Base-by-base conservation (phyloP, 1,140 invertebrate species). In the Acyrthosiphon pisum region DNA sequence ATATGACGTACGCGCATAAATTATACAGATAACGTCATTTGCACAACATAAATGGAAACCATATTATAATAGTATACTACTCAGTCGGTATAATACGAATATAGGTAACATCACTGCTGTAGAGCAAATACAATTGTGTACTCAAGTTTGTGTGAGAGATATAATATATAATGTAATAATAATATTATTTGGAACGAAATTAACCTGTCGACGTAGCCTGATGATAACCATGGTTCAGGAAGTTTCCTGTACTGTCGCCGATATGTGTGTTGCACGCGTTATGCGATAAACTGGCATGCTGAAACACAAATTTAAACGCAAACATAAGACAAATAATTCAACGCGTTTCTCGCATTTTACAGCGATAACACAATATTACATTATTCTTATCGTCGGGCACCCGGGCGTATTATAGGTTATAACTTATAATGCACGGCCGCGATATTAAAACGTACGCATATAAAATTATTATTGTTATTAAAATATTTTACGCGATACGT, bases 271-370 rank as follows among this genome's bases (percentile, higher is more conserved):
- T 93, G 91, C 91, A 93, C 11, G 81, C 44, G 76, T 93, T 93
- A 50, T 93, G 91, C 20, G 91, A 93, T 41, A 93, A 53, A 93
- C 91, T 81, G 26, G 44, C 48, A n/a, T 86, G 91, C 91, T 93
- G 81, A 50, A 93, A 93, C n/a, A 93, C 60, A 91, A 81, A 41
- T 46, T 90, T 68, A 53, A 22, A 68, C 6, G 18, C 18, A 89
- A 53, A 53, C 48, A 35, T 56, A 26, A 56, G 35, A 23, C 35
- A 7, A 89, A 76, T 76, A 76, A 37, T 53, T 89, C n/a, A 37
- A 89, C n/a, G 48, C 11, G 87, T 88, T 41, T 87, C 83, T 86
- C 37, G 11, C 83, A 86, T 86, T 86, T 44, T 48, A n/a, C 30
- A 84, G 83, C 41, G 81, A 84, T 84, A 44, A 84, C 37, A 81